Base-by-base conservation (phyloP, 2,888 invertebrate species). In the Bellardia pandia region DNA sequence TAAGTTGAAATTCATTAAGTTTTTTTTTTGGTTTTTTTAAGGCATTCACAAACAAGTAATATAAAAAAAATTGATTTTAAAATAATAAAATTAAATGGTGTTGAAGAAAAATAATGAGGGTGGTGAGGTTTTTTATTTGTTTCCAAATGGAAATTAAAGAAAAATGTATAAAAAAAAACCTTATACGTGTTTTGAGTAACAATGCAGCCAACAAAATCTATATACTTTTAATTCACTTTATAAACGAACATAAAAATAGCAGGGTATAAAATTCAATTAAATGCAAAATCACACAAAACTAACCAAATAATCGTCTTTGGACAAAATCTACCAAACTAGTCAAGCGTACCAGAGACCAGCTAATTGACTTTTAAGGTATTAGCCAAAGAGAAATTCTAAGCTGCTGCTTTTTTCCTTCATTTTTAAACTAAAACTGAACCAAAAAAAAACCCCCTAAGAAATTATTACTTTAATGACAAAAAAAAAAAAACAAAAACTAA, bases 351-450 rank as follows among this genome's bases (percentile, higher is more conserved):
- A 30, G 53, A 56, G 53, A 4, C 62, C 51, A 33, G 48, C 81
- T 84, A 87, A 87, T 87, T 87, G 86, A 84, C 72, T 87, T 84
- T 78, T 84, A 69, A 81, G 68, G 74, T 77, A 69, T 58, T 69
- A 77, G 14, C 45, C 68, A n/a, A 84, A 62, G 45, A 76, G 9
- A 76, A 83, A 48, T 23, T 66, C 66, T 53, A 42, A 71, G 51
- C 37, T 76, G 14, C 33, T 62, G 30, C 48, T 74, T 16, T 2
- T 30, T 42, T 60, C 42, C 48, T 74, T 16, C 0, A 11, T 42
- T 60, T 51, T 11, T 68, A n/a, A 80, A 6, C 1, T 16, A 30
- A 51, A 58, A 30, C 6, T 3, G 5, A 13, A 37, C 37, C 23
- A 23, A 40, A 23, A 69, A 71, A 30, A n/a, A 6, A 7, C 11